Evolutionary conservation across 2,113 vertebrate genomes (phyloP).

Genomic region (Cisticola juncidis): DNA sequence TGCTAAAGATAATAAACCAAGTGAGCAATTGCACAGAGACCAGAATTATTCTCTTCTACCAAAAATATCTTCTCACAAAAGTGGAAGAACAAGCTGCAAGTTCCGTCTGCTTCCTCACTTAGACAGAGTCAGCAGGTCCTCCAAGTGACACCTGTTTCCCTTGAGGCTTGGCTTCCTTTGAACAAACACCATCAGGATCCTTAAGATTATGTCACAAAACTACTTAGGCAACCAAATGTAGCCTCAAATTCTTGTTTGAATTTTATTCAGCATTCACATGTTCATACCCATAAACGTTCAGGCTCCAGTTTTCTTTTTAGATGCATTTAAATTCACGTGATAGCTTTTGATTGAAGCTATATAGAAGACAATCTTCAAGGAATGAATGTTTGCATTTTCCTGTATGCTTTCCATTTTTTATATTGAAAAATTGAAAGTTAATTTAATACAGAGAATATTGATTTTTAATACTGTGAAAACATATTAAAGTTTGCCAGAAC

Average conservation of each 20-base stretch:
- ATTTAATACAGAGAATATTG: background rate
- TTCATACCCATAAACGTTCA: background rate
- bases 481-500: background rate
- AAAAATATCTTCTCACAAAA: conserved; percentile 14
- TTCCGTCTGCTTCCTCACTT: conserved; percentile 17
- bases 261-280: background rate
- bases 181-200: background rate
- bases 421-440: background rate
- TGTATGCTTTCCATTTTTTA: background rate
- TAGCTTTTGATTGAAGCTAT: background rate
- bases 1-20: background rate
- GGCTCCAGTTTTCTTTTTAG: background rate
- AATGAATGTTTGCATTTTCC: background rate
- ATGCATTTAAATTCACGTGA: background rate
- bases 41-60: background rate
- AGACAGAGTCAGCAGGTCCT: background rate
- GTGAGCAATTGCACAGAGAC: background rate
- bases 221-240: background rate
- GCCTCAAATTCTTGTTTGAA: background rate
- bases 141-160: background rate
- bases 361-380: background rate
- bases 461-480: background rate
- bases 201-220: background rate
- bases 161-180: background rate
- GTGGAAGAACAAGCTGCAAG: conserved; percentile 15